phyloP scores from a whole-genome alignment of 2,888 invertebrate species.

The Pocota personata region DNA sequence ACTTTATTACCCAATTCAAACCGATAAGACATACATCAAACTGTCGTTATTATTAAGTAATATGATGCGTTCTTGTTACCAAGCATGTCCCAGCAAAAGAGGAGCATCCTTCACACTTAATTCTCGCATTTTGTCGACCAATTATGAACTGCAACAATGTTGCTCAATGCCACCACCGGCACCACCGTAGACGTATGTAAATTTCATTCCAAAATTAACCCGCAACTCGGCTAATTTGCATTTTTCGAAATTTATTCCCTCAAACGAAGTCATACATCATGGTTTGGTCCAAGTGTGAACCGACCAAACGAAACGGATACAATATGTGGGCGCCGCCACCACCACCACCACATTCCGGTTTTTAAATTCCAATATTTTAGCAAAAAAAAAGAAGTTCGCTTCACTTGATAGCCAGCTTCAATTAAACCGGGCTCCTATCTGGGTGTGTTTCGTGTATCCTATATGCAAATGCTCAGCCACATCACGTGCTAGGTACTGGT shows the following conservation, averaged over 20 bases:
- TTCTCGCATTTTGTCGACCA: not conserved
- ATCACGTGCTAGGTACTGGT: not conserved
- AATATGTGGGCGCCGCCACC: conserved; percentile 35
- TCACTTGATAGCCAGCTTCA: not conserved
- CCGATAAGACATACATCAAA: not conserved
- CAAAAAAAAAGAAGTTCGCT: not conserved
- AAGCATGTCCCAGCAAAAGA: not conserved
- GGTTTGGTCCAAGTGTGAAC: conserved; percentile 7
- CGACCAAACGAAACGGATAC: conserved; percentile 17
- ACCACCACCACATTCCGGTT: not conserved
- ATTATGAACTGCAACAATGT: conserved; percentile 21
- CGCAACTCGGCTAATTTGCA: conserved; percentile 25
- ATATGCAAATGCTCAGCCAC: not conserved
- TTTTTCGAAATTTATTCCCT: conserved; percentile 7
- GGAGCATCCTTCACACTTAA: not conserved
- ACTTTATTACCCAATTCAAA: not conserved
- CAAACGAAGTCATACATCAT: conserved; percentile 25
- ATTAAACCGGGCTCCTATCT: not conserved
- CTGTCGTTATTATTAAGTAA: not conserved
- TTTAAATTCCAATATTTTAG: conserved; percentile 8
- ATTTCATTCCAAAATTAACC: conserved; percentile 7
- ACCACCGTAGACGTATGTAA: conserved; percentile 14
- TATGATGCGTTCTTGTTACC: not conserved
- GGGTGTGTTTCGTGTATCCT: not conserved
- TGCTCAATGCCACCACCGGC: not conserved